Evolutionary conservation across 2,888 invertebrate species (phyloP).

Genomic region (Sarcophaga subvicina): DNA sequence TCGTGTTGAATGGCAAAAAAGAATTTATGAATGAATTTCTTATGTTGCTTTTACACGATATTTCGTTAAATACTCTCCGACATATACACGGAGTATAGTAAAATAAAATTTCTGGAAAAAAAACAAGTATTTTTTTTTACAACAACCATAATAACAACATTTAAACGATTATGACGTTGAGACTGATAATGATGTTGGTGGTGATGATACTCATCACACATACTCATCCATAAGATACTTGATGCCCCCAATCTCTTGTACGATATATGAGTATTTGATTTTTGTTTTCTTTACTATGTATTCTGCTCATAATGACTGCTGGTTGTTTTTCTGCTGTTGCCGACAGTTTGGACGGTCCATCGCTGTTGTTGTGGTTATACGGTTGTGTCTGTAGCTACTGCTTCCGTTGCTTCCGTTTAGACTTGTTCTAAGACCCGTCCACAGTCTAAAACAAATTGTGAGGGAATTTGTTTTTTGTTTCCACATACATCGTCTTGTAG

Average conservation of each 20-base stretch:
- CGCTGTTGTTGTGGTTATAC: background rate
- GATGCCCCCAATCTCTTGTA: slow-evolving; percentile 57
- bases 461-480: slow-evolving; percentile 54
- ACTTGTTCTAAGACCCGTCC: slow-evolving; percentile 39
- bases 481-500: background rate
- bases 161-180: slow-evolving; percentile 20
- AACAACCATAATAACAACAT: background rate
- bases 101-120: slow-evolving; percentile 22
- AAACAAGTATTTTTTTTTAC: slow-evolving; percentile 26
- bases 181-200: slow-evolving; percentile 41
- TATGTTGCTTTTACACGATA: slow-evolving; percentile 78
- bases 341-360: background rate
- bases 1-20: slow-evolving; percentile 59
- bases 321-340: background rate
- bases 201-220: slow-evolving; percentile 54
- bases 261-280: slow-evolving; percentile 13
- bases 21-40: slow-evolving; percentile 80
- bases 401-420: slow-evolving; percentile 64
- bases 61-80: slow-evolving; percentile 48
- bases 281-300: too few species aligned
- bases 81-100: slow-evolving; percentile 33
- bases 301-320: background rate
- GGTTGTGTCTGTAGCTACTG: slow-evolving; percentile 19
- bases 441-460: slow-evolving; percentile 50
- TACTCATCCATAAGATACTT: slow-evolving; percentile 61